Evolutionary conservation across 2,797 vertebrate genomes (phyloP).

Genomic region (Phalanger gymnotis): DNA sequence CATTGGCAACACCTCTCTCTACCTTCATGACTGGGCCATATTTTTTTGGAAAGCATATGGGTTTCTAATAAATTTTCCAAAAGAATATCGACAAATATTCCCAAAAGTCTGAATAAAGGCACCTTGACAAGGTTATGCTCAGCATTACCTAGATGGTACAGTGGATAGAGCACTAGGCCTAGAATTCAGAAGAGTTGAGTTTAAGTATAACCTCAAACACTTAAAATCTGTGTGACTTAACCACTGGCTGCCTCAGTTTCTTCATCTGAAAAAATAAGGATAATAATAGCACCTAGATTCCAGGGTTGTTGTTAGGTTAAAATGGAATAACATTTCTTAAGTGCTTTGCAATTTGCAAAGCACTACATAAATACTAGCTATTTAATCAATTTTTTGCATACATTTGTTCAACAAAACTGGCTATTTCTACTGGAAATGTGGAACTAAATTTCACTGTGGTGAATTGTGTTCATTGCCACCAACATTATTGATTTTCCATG

Average conservation of each 20-base stretch:
- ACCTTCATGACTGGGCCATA: background rate
- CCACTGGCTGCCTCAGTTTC: background rate
- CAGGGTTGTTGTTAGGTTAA: background rate
- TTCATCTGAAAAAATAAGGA: background rate
- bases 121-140: background rate
- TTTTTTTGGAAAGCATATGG: background rate
- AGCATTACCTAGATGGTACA: background rate
- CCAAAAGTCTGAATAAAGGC: background rate
- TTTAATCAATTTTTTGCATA: background rate
- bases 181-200: background rate
- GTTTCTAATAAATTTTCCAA: background rate
- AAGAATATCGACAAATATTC: background rate
- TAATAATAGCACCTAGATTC: background rate
- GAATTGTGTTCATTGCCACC: conserved; percentile 61
- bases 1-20: background rate
- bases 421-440: conserved; percentile 22
- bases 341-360: background rate
- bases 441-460: conserved; percentile 35
- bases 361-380: background rate
- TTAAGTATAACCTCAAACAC: background rate
- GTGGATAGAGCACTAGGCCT: background rate
- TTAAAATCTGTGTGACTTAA: background rate
- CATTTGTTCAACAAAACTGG: background rate
- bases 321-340: background rate
- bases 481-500: conserved; percentile 70